Evolutionary conservation across 1,140 invertebrate genomes (phyloP), one percentile per base, ranked within the genome.

Genomic region (Sinella curviseta): DNA sequence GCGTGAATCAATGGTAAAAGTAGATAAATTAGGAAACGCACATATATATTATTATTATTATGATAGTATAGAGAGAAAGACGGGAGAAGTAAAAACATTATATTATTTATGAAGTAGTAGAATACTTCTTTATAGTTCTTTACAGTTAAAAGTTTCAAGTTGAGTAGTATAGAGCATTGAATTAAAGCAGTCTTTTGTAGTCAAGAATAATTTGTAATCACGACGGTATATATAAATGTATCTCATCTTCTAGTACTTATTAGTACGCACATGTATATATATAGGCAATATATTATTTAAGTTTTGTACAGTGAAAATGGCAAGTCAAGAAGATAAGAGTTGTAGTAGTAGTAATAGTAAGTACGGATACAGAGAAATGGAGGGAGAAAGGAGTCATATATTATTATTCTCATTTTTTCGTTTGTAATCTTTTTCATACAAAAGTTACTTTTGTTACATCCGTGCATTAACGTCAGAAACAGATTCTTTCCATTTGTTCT

Each of bases 1-100:
- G 83, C 83, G 82, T 86, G 83, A 83, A 83, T 82, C 80, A 86
- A 80, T 77, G 80, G 76, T 81, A 84, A 80, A 80, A 81, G 55
- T 24, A 26, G 4, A 16, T 30, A 75, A 48, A 70, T 70, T 70
- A 70, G 65, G 65, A 31, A 31, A 70, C 26, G 24, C 14, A 17
- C 14, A 17, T 17, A 48, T 48, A 48, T 20, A 48, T 48, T 48
- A 20, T 48, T 20, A 48, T 8, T 8, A 48, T 48, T 48, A 48
- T 48, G 39, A n/a, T n/a, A n/a, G n/a, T n/a, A n/a, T n/a, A n/a
- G n/a, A n/a, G n/a, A n/a, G n/a, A n/a, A n/a, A n/a, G 8, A 48
- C 39, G 39, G 20, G 8, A 48, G 39, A 48, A 48, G 39, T 48
- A 48, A 48, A 48, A 12, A 12, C 39, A 48, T 20, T 48, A 12